Percentiles rank a stretch among this genome's conserved stretches.
phyloP scores from a whole-genome alignment of 2,888 invertebrate genomes.

The Brachynemurus nebulosus region DNA sequence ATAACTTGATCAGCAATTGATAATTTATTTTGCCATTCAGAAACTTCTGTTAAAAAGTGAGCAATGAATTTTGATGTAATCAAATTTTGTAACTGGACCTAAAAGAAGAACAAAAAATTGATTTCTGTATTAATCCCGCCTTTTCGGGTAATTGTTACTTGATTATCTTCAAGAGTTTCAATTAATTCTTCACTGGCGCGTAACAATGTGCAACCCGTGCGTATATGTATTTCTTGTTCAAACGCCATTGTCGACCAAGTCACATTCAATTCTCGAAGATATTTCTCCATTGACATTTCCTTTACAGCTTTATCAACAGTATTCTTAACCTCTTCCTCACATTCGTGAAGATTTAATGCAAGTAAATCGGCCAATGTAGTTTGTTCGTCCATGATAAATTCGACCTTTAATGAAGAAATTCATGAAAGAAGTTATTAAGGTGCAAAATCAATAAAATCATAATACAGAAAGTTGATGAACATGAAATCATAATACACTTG shows the following conservation, averaged over 20 bases:
- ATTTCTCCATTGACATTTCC: conserved; percentile 98
- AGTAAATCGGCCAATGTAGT: conserved; percentile 87
- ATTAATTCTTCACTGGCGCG: conserved; percentile 90
- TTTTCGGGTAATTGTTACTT: conserved; percentile 39
- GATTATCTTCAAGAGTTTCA: conserved; percentile 94
- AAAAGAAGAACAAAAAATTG: conserved; percentile 12
- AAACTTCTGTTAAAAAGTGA: conserved; percentile 88
- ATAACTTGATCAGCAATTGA: conserved; percentile 90
- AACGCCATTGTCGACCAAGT: conserved; percentile 94
- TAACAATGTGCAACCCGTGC: conserved; percentile 76
- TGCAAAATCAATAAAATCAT: not conserved
- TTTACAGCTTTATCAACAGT: conserved; percentile 97
- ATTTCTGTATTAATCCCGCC: not conserved
- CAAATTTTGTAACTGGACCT: conserved; percentile 90
- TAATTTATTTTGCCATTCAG: conserved; percentile 84
- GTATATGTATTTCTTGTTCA: conserved; percentile 72
- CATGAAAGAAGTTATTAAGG: not conserved
- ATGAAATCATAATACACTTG: not conserved
- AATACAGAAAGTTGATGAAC: not conserved
- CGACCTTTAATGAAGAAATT: conserved; percentile 45
- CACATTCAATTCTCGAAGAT: conserved; percentile 72
- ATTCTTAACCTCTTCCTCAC: conserved; percentile 93
- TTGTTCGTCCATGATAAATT: conserved; percentile 84
- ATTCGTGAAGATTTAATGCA: conserved; percentile 85
- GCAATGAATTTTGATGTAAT: conserved; percentile 95